Conservation (phyloP, 2,888 invertebrate species). For the Macrosoma leucophasiata region DNA sequence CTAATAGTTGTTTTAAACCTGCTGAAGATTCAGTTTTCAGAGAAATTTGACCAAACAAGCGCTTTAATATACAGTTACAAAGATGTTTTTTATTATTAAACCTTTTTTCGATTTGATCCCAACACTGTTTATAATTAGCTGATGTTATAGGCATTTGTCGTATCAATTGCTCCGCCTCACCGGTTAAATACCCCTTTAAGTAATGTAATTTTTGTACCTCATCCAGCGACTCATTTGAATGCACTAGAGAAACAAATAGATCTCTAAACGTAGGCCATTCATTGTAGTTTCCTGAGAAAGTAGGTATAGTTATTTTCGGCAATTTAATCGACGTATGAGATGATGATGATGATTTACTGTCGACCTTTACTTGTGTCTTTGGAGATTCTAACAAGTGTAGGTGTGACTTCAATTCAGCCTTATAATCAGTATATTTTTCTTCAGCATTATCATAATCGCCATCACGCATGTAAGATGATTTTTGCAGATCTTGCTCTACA, state of each 20-base stretch:
- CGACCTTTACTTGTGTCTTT: no score
- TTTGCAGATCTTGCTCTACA: no score
- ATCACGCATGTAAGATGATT: no score
- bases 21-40: no score
- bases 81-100: constrained; percentile 20
- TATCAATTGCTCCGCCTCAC: constrained; percentile 27
- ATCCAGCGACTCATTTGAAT: constrained; percentile 18
- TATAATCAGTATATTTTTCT: no score
- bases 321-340: no score
- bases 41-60: constrained; percentile 18
- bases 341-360: no score
- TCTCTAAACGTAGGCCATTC: constrained; percentile 9
- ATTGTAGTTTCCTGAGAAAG: constrained; percentile 5
- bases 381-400: no score
- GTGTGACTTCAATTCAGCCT: no score
- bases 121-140: constrained; percentile 15
- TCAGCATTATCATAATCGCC: no score
- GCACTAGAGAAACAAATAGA: constrained; percentile 6
- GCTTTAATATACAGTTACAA: constrained; percentile 12
- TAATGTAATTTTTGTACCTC: constrained; percentile 21
- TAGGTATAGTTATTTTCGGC: constrained; percentile 17
- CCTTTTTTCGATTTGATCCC: constrained; percentile 10
- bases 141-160: constrained; percentile 14
- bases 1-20: constrained; percentile 14
- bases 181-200: constrained; percentile 18